A percentile compares a stretch with the other conserved stretches of the same genome.
phyloP scores from a whole-genome alignment of 1,140 invertebrate species.

The Aphaenogaster floridana region DNA sequence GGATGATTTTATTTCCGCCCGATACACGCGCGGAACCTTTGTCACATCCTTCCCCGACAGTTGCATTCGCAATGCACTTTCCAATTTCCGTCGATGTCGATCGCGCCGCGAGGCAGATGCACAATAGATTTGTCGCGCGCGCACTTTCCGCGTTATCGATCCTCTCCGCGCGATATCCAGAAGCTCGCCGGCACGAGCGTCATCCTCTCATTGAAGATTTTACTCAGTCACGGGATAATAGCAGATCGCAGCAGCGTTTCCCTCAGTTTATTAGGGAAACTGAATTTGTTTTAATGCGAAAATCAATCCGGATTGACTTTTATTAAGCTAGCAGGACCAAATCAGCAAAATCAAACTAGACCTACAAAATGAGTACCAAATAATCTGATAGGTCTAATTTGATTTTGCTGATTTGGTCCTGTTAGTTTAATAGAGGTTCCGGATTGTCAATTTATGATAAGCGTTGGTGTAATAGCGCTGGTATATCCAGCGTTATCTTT shows the following conservation, averaged over 20 bases:
- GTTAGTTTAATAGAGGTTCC: too few species aligned
- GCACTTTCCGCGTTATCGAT: constrained; percentile 16
- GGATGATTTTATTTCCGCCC: constrained; percentile 63
- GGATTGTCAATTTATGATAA: too few species aligned
- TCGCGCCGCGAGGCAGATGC: constrained; percentile 36
- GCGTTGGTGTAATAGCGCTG: too few species aligned
- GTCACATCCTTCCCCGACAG: constrained; percentile 41
- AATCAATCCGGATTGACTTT: neutral
- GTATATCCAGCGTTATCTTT: too few species aligned
- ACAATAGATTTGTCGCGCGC: constrained; percentile 46
- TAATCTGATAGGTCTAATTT: too few species aligned
- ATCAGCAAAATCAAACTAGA: too few species aligned
- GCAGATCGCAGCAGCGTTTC: neutral
- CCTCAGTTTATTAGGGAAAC: constrained; percentile 1
- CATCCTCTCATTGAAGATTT: constrained; percentile 32
- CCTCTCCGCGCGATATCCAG: neutral
- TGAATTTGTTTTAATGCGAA: neutral
- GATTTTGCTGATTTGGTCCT: too few species aligned
- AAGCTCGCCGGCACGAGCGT: constrained; percentile 1
- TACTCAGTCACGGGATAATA: constrained; percentile 10
- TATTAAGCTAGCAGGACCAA: too few species aligned
- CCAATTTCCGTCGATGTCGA: constrained; percentile 60
- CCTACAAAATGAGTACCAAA: too few species aligned
- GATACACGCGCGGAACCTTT: constrained; percentile 47
- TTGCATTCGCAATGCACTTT: constrained; percentile 47